These are phyloP conservation scores for human DNA, from an alignment of 2,113 vertebrate genomes.

Conservation along the genomic window DNA sequence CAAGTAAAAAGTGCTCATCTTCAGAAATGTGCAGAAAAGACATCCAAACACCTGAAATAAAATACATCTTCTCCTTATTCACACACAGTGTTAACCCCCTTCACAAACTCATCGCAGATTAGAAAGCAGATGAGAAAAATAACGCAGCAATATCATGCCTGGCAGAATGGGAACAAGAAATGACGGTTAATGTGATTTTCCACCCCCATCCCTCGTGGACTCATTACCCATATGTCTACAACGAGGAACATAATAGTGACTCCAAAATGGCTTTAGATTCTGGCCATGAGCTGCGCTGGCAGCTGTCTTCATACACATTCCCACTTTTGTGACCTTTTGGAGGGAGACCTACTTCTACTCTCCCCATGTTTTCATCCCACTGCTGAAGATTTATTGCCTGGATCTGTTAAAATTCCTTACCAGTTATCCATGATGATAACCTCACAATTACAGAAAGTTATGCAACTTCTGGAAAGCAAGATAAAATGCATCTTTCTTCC, in stretches of 20 bases:
- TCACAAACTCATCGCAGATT: not conserved
- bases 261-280: not conserved
- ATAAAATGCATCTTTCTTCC: not conserved
- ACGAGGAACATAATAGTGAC: not conserved
- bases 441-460: slow-evolving; percentile 23
- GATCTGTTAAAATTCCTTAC: not conserved
- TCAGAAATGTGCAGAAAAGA: not conserved
- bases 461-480: slow-evolving; percentile 4
- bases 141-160: not conserved
- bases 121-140: not conserved
- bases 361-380: not conserved
- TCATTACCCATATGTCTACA: not conserved
- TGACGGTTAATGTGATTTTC: no score
- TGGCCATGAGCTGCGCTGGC: not conserved
- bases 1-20: not conserved
- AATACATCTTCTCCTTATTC: not conserved
- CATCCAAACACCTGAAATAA: not conserved
- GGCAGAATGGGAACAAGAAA: not conserved
- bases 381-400: not conserved
- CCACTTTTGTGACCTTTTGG: not conserved
- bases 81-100: not conserved
- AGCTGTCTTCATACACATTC: not conserved
- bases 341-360: not conserved
- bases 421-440: not conserved
- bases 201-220: rapidly evolving